Base-by-base conservation (phyloP, 1,140 invertebrate species). In the Drosophila bocqueti region DNA sequence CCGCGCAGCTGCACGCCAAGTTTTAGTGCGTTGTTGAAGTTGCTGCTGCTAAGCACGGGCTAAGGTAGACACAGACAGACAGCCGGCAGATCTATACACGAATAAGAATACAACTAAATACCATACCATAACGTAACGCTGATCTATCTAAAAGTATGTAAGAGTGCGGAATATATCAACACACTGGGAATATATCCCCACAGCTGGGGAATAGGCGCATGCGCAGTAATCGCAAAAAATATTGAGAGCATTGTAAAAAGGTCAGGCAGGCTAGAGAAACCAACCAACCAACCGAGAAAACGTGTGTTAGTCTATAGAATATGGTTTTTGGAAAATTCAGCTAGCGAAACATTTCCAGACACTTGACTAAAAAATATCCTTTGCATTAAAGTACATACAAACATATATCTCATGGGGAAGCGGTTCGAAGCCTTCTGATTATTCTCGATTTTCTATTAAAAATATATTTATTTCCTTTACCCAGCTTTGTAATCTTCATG, bases 171-270 rank as follows among this genome's bases (percentile, higher is more conserved):
- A 74, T 50, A 65, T 49, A 63, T 57, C 63, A 65, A 49, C 45
- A 52, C 2, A 3, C 2, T 24, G 24, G 21, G 21, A 24, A 55
- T 68, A 68, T 64, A 52, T 75, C 31, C 55, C 76, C 38, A 49
- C 74, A 64, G 54, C 76, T 81, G 65, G 74, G 57, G 36, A 61
- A 49, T 18, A 62, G 61, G 69, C 57, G 64, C 68, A 68, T 60
- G 82, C 65, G 65, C 63, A 75, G 62, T 54, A 65, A 76, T 60
- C 61, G 34, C 46, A 71, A 61, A 15, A 66, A 66, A 64, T 61
- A 83, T 63, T 73, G 66, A 69, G 81, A 78, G 67, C 31, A 89
- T 79, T 87, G 84, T 87, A 87, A 81, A 89, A 87, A 87, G 50
- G 71, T 63, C 76, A 85, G 73, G 83, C 73, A 84, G 73, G 83